phyloP scores from a whole-genome alignment of 2,797 vertebrate species.

The Notamacropus eugenii region DNA sequence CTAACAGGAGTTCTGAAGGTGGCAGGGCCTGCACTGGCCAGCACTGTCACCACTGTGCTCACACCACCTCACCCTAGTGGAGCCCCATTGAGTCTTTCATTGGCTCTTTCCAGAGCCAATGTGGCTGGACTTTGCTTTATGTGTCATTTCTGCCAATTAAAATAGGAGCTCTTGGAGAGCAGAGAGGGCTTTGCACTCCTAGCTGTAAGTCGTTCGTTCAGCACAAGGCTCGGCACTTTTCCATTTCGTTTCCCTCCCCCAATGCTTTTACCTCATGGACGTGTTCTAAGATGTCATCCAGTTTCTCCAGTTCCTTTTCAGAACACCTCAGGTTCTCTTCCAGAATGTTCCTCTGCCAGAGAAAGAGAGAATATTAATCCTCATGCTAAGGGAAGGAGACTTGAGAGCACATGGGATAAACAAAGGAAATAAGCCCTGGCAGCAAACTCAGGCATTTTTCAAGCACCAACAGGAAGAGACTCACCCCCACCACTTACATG shows the following conservation, averaged over 20 bases:
- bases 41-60: conserved; percentile 51
- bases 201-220: neutral
- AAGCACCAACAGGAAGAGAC: no score
- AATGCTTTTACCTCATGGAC: conserved; percentile 81
- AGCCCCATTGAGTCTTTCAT: neutral
- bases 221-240: neutral
- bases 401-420: neutral
- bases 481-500: conserved; percentile 69
- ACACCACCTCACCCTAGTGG: conserved; percentile 27
- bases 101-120: neutral
- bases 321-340: conserved; percentile 75
- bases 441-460: neutral
- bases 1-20: neutral
- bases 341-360: conserved; percentile 79
- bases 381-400: conserved; percentile 13
- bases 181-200: neutral
- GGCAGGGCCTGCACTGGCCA: neutral
- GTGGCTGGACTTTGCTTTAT: neutral
- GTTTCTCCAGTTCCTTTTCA: conserved; percentile 77
- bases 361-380: conserved; percentile 36
- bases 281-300: conserved; percentile 78
- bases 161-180: neutral
- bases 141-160: neutral
- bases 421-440: neutral
- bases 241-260: neutral